Evolutionary conservation across 2,113 vertebrate species (phyloP), one percentile per base, ranked within the genome.

Genomic region (Protobothrops mucrosquamatus): DNA sequence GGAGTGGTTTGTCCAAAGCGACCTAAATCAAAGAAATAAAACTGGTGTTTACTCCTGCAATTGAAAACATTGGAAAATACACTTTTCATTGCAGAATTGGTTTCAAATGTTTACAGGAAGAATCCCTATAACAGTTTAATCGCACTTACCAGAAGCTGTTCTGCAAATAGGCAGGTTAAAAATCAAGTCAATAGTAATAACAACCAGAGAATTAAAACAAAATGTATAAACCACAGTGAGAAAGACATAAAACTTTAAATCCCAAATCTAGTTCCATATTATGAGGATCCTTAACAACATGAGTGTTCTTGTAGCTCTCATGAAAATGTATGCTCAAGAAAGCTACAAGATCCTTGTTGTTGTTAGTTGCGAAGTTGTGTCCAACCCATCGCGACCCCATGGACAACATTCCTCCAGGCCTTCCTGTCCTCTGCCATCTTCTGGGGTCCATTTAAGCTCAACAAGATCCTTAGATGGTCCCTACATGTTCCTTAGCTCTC

Each of bases 1-100:
- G 99, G 99, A 4, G 99, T 99, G 23, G 99, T 99, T 95, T 99
- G 99, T 91, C 99, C 99, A 98, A 99, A 99, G 95, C 98, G 98
- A 96, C 99, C 99, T 99, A 97, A 96, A n/a, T 1, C 93, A 64
- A 94, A 54, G 92, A 95, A 15, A 5, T 46, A 54, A 91, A 9
- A 61, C 4, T 81, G n/a, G 18, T 23, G 12, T 64, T 29, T 64
- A 81, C 34, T 81, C 34, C 74, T 81, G 18, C 34, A 81, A 2
- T 81, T 81, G 34, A 81, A 43, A 57, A 43, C 18, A 81, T 18
- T 81, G 34, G 74, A 22, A 39, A 81, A 81, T 43, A 22, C 18
- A 81, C 1, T 81, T 81, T 81, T 81, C 74, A 81, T 81, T 81
- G 39, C 34, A 81, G 34, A 81, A 81, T 22, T 81, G 18, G 7